Conservation (phyloP, 2,888 invertebrate species). For the Drosophila fungiperda region DNA sequence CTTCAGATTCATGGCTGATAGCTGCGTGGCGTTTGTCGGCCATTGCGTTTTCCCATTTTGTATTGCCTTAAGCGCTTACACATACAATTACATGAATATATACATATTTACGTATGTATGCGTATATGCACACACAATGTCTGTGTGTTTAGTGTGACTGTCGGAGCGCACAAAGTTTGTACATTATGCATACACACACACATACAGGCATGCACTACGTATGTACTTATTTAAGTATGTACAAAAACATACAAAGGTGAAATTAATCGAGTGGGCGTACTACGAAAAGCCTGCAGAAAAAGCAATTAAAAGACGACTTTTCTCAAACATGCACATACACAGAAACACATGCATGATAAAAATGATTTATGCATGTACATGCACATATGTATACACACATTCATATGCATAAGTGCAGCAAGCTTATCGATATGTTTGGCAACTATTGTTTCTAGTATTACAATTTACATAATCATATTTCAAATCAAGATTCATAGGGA, state of each 20-base stretch:
- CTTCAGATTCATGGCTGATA: slow-evolving; percentile 60
- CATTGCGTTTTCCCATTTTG: slow-evolving; percentile 73
- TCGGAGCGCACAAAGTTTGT: slow-evolving; percentile 49
- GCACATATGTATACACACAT: background rate
- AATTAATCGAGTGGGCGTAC: slow-evolving; percentile 52
- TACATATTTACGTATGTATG: slow-evolving; percentile 4
- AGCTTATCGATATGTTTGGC: slow-evolving; percentile 16
- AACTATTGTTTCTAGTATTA: slow-evolving; percentile 4
- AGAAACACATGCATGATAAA: background rate
- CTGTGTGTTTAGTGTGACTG: slow-evolving; percentile 30
- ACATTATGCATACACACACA: slow-evolving; percentile 26
- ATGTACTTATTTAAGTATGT: slow-evolving; percentile 4
- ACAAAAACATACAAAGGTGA: slow-evolving; percentile 35
- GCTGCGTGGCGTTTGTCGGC: slow-evolving; percentile 77
- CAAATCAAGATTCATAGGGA: background rate
- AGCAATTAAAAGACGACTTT: slow-evolving; percentile 35
- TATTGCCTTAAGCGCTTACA: slow-evolving; percentile 64
- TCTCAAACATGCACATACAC: slow-evolving; percentile 5
- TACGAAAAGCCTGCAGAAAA: slow-evolving; percentile 48
- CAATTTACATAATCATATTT: slow-evolving; percentile 10
- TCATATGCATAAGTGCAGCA: slow-evolving; percentile 12
- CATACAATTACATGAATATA: slow-evolving; percentile 12
- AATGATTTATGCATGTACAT: too few species aligned
- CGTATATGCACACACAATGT: slow-evolving; percentile 7
- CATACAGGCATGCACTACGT: slow-evolving; percentile 3